These are phyloP conservation scores for Sebastes umbrosus DNA, from an alignment of 2,797 vertebrate species.

Conservation along the genomic window DNA sequence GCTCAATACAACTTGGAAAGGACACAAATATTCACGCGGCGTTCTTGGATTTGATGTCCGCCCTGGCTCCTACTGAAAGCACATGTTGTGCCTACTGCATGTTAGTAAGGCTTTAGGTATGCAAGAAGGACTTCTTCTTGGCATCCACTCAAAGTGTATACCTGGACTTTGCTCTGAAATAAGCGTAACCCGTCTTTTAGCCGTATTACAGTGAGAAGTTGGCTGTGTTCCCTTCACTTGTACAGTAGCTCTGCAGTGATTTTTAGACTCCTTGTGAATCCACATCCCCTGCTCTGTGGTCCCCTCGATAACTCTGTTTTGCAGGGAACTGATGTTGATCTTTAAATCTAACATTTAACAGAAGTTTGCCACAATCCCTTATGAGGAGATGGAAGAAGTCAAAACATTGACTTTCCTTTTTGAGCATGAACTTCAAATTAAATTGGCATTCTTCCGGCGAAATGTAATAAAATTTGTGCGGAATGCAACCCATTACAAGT, in stretches of 20 bases:
- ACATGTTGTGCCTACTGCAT: slow-evolving; percentile 47
- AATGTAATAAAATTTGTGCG: slow-evolving; percentile 35
- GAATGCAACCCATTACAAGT: slow-evolving; percentile 33
- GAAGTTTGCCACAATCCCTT: background rate
- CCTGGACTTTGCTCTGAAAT: slow-evolving; percentile 19
- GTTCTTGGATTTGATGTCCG: slow-evolving; percentile 27
- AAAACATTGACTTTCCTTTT: slow-evolving; percentile 7
- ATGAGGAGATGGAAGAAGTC: background rate
- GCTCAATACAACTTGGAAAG: slow-evolving; percentile 15
- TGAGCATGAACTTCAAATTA: slow-evolving; percentile 24
- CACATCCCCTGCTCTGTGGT: background rate
- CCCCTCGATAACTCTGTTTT: background rate
- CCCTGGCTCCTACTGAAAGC: slow-evolving; percentile 29
- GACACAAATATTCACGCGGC: slow-evolving; percentile 18
- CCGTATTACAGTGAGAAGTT: slow-evolving; percentile 12
- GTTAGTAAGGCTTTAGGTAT: slow-evolving; percentile 31
- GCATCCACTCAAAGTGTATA: slow-evolving; percentile 12
- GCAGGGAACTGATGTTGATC: background rate
- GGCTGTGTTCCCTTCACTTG: slow-evolving; percentile 9
- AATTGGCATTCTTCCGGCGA: slow-evolving; percentile 28
- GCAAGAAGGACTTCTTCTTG: slow-evolving; percentile 18
- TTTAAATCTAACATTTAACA: background rate
- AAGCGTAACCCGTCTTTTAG: background rate
- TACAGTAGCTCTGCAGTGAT: background rate
- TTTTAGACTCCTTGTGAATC: background rate